Base-by-base conservation (phyloP, 2,797 vertebrate genomes). In the Limnodromus scolopaceus region DNA sequence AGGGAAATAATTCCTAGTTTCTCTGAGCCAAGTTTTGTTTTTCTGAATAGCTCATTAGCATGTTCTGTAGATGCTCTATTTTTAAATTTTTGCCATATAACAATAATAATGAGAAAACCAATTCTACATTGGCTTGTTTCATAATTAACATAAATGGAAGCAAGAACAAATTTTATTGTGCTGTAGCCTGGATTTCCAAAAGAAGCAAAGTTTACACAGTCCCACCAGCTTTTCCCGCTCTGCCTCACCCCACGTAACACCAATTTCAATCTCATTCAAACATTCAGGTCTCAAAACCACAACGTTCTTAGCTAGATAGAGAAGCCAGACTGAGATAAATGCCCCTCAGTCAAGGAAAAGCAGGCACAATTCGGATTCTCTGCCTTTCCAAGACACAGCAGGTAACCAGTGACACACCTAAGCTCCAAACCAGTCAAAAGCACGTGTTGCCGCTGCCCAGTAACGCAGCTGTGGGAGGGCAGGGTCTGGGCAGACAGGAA, bases 181-280 rank as follows among this genome's bases (percentile, higher is more conserved):
- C 70, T 69, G 27, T 46, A 66, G 83, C 54, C 58, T 72, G 43
- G 17, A 70, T 94, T 96, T 91, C 74, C 70, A 87, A 84, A 93
- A 89, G 43, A 54, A 84, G 79, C 28, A 46, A 84, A 39, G 10
- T 32, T 84, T 19, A 16, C 9, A 4, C 18, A 74, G 74, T 55
- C 38, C 41, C 38, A 27, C 17, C 24, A 34, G 13, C 15, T 55
- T 82, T 90, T 65, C 16, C 39, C 8, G 54, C 60, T 87, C n/a
- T 75, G 22, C 63, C 36, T 77, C 46, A 16, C 24, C 30, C 77
- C 43, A 51, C 32, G 25, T 58, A 65, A 24, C 38, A 19, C 34
- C 30, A 15, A 1, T 66, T 84, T 51, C 54, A 39, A 1, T 36
- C 39, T 81, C n/a, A 20, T 46, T 51, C 51, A 58, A 32, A 83